These are phyloP conservation scores for Valencia hispanica DNA, from an alignment of 2,797 vertebrate species.

Conservation along the genomic window DNA sequence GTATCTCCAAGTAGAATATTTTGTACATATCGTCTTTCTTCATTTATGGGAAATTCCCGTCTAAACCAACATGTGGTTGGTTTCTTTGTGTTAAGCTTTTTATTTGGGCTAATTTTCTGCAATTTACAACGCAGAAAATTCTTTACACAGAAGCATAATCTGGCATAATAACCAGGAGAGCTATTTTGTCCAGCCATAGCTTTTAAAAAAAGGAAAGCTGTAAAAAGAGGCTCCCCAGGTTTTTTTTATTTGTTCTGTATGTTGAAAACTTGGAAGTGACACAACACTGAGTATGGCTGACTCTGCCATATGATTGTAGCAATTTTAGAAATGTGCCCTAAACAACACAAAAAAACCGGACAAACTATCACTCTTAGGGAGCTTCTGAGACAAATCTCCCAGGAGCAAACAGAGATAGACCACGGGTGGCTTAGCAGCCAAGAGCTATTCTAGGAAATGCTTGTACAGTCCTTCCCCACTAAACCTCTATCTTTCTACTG, in stretches of 20 bases:
- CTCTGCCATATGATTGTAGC: constrained; percentile 67
- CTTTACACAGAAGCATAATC: constrained; percentile 63
- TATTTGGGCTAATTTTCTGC: constrained; percentile 60
- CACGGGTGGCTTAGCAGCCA: constrained; percentile 79
- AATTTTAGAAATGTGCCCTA: constrained; percentile 58
- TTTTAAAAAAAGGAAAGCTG: constrained; percentile 39
- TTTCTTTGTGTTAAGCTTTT: constrained; percentile 79
- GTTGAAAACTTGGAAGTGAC: constrained; percentile 41
- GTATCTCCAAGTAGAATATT: not conserved
- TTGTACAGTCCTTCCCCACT: constrained; percentile 72
- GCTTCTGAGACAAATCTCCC: constrained; percentile 78
- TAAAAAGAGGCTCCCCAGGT: constrained; percentile 35
- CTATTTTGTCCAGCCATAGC: constrained; percentile 37
- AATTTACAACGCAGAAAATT: constrained; percentile 66
- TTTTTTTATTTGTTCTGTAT: constrained; percentile 51
- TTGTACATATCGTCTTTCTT: constrained; percentile 19
- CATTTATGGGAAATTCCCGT: constrained; percentile 65
- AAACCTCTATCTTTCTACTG: constrained; percentile 68
- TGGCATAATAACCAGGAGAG: constrained; percentile 52
- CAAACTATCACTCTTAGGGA: constrained; percentile 74
- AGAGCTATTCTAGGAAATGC: constrained; percentile 80
- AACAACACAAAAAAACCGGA: constrained; percentile 67
- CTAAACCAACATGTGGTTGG: constrained; percentile 79
- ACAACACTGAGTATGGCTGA: constrained; percentile 35
- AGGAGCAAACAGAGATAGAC: constrained; percentile 79